Percentiles rank a stretch among this genome's conserved stretches.
phyloP scores from a whole-genome alignment of 1,140 invertebrate genomes.

The Myzus persicae region DNA sequence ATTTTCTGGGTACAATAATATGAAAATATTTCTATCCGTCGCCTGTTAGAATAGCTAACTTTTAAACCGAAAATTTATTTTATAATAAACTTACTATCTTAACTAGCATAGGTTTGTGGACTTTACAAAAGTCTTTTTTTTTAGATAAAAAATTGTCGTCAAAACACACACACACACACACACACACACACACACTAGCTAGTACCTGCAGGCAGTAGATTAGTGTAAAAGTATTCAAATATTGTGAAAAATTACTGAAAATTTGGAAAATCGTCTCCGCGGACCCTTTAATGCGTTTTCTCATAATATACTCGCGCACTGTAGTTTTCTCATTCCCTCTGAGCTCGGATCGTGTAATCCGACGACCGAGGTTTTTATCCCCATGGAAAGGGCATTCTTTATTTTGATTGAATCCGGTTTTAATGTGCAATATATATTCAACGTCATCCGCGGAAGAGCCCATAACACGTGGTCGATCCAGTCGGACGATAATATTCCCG shows the following conservation, averaged over 20 bases:
- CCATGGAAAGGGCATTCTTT: neutral
- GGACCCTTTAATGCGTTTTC: neutral
- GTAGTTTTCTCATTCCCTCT: neutral
- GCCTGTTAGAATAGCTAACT: too few relatives aligned
- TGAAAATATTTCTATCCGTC: too few relatives aligned
- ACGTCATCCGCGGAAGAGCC: neutral
- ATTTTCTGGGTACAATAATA: too few relatives aligned
- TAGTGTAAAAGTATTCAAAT: neutral
- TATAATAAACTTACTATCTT: too few relatives aligned
- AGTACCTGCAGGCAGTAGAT: too few relatives aligned
- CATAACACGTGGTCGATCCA: slow-evolving; percentile 41
- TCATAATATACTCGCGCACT: too few relatives aligned
- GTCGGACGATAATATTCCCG: slow-evolving; percentile 34
- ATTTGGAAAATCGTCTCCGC: neutral
- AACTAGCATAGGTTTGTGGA: too few relatives aligned
- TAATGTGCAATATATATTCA: slow-evolving; percentile 56
- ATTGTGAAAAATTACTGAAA: neutral
- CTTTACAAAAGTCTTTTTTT: too few relatives aligned
- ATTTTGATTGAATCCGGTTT: slow-evolving; percentile 52
- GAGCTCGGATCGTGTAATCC: neutral
- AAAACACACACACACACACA: too few relatives aligned
- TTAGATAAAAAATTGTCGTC: too few relatives aligned
- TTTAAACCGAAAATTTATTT: too few relatives aligned
- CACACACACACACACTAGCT: too few relatives aligned
- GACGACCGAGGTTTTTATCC: neutral